These are phyloP conservation scores for Sisyra terminalis DNA, from an alignment of 2,888 invertebrate genomes.

Conservation along the genomic window DNA sequence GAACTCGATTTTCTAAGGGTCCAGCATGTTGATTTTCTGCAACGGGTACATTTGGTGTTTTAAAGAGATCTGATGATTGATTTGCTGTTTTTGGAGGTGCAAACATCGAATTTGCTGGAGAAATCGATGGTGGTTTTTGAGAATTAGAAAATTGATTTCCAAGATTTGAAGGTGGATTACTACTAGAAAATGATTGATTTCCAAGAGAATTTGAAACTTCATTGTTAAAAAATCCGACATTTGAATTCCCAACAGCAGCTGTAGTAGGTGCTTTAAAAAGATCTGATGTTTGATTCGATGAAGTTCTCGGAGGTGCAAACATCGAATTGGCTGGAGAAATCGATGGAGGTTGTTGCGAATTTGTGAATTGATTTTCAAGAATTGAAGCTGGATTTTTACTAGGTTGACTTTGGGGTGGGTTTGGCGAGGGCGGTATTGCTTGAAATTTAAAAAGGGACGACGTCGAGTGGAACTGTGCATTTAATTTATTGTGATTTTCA, in stretches of 20 bases:
- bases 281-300: not conserved
- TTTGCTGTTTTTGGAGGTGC: not conserved
- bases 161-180: no score
- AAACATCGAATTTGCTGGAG: not conserved
- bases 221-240: no score
- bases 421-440: not conserved
- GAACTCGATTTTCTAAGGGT: no score
- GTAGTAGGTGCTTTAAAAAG: no score
- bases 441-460: not conserved
- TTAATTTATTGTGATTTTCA: not conserved
- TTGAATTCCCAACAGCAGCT: no score
- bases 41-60: no score
- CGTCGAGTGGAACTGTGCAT: not conserved
- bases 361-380: not conserved
- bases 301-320: not conserved
- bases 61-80: no score
- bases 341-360: not conserved
- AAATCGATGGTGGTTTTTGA: not conserved
- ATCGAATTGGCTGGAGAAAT: not conserved
- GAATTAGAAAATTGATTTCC: not conserved
- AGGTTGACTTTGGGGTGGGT: no score
- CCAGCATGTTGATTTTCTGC: no score
- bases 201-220: no score
- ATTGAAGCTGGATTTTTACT: no score
- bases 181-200: no score